Base-by-base conservation (phyloP, 2,888 invertebrate species). In the Tachina lurida region DNA sequence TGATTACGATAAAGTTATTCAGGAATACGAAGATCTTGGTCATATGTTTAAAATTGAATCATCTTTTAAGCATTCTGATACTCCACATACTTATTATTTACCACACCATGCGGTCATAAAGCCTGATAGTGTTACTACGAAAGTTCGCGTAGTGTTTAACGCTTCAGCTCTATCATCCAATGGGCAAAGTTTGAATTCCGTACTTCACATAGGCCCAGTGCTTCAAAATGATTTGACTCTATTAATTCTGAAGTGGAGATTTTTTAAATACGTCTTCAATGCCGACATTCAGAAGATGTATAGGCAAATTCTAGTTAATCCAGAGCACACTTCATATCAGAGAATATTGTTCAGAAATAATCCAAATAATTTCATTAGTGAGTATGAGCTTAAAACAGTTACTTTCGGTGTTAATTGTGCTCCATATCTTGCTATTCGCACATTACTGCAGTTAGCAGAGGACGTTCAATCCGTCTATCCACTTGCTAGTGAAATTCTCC, bases 221-320 rank as follows among this genome's bases (percentile, higher is more conserved):
- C 52, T 87, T 8, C 88, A 87, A 47, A 74, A 65, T 54, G 84
- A 87, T 31, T 71, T 87, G 8, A 43, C 81, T 2, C 52, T 65
- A 2, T 58, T 87, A 8, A 68, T 87, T 56, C 31, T 70, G 1
- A 87, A 84, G 22, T 87, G 81, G 86, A 67, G 83, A 0, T 49
- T 56, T 41, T 74, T 9, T 49, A 49, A 56, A 60, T 80, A 67
- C 60, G 78, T 81, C 10, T 86, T 86, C n/a, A 78, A 75, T 31
- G 84, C 70, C 8, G 84, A 85, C 10, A 79, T 87, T 10, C 81
- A 81, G 43, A 87, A 88, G 58, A 87, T 87, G 82, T 87, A 79
- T 56, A 47, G 74, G 5, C 79, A 84, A 19, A 80, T 84, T 41
- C 13, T 75, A 17, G 63, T 84, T 5, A 19, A 78, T 41, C 19